phyloP scores from a whole-genome alignment of 2,113 vertebrate species.

The Platysternon megacephalum region DNA sequence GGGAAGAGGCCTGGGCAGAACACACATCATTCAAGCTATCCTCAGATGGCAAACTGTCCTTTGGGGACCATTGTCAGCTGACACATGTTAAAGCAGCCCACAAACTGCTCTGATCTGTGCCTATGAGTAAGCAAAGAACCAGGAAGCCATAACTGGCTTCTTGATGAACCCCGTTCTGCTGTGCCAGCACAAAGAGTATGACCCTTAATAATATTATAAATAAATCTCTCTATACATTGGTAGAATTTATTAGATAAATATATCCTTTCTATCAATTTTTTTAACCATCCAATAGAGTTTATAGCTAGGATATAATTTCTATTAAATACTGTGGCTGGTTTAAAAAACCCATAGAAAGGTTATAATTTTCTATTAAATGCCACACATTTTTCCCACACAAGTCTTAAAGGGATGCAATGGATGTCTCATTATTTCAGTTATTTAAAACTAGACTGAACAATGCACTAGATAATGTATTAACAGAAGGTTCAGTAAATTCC shows the following conservation, averaged over 20 bases:
- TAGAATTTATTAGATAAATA: background rate
- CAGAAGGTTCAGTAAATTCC: background rate
- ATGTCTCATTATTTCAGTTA: background rate
- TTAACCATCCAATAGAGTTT: background rate
- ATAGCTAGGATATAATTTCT: background rate
- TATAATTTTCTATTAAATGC: background rate
- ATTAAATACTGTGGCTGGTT: background rate
- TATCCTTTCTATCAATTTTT: background rate
- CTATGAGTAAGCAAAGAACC: fast-evolving
- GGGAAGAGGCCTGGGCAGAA: background rate
- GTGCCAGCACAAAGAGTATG: background rate
- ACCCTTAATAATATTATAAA: background rate
- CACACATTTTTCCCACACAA: background rate
- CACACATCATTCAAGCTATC: background rate
- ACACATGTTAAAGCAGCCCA: fast-evolving
- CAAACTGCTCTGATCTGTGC: background rate
- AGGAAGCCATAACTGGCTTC: background rate
- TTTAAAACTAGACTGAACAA: background rate
- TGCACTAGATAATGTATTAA: background rate
- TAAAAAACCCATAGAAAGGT: background rate
- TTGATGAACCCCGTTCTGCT: background rate
- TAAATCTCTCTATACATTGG: background rate
- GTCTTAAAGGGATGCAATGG: background rate
- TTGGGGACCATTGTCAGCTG: background rate
- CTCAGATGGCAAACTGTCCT: background rate